These are phyloP conservation scores for Lymantria monacha DNA, from an alignment of 2,888 invertebrate genomes.

Conservation along the genomic window DNA sequence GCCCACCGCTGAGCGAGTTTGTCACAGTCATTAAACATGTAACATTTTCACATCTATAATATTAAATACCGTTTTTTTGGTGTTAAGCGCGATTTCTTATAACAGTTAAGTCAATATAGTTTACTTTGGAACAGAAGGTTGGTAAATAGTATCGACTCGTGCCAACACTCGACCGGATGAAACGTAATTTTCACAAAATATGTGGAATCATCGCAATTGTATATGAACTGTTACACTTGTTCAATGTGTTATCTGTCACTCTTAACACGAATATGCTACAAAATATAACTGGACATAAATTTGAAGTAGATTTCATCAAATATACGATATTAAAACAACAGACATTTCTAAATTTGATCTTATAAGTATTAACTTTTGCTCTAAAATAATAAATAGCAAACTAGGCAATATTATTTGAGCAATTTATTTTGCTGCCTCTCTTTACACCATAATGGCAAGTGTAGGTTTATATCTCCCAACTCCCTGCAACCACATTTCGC, in stretches of 20 bases:
- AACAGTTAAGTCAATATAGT: slow-evolving; percentile 63
- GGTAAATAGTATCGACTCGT: slow-evolving; percentile 39
- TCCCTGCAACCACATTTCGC: too few species aligned
- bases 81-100: slow-evolving; percentile 57
- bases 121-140: slow-evolving; percentile 38
- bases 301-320: slow-evolving; percentile 2
- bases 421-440: too few species aligned
- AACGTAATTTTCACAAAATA: slow-evolving; percentile 9
- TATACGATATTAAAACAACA: too few species aligned
- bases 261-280: slow-evolving; percentile 17
- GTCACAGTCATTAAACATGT: slow-evolving; percentile 53
- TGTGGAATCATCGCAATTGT: slow-evolving; percentile 24
- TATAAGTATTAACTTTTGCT: too few species aligned
- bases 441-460: too few species aligned
- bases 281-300: slow-evolving; percentile 16
- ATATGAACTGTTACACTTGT: slow-evolving; percentile 34
- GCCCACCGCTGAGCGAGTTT: slow-evolving; percentile 52
- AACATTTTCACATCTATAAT: slow-evolving; percentile 61
- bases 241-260: slow-evolving; percentile 23
- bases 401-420: too few species aligned
- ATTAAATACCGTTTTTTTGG: slow-evolving; percentile 59
- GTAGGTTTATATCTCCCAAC: too few species aligned
- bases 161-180: slow-evolving; percentile 23
- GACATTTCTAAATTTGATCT: too few species aligned
- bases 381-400: too few species aligned